Conservation (phyloP, 2,797 vertebrate genomes). For the Knipowitschia caucasica region DNA sequence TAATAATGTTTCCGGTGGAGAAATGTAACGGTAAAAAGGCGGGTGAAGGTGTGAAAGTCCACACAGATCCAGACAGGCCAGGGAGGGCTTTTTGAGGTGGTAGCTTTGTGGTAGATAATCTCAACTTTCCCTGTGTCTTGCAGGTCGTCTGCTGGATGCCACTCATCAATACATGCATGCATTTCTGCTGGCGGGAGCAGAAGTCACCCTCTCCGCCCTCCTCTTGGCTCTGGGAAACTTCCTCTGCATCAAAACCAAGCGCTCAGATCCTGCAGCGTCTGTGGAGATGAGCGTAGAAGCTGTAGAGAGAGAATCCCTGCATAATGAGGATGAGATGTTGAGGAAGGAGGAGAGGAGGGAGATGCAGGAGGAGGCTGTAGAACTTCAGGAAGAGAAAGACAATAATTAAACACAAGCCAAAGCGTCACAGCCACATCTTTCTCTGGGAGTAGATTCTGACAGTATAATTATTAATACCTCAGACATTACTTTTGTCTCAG, state of each 20-base stretch:
- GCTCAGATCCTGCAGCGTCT: conserved; percentile 54
- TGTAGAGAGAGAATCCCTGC: conserved; percentile 70
- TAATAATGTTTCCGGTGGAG: too few relatives aligned
- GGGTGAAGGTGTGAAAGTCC: background rate
- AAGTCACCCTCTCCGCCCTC: conserved; percentile 81
- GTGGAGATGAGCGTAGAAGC: conserved; percentile 52
- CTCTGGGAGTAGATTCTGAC: background rate
- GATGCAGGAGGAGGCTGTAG: background rate
- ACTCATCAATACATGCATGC: conserved; percentile 85
- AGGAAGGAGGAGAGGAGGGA: background rate
- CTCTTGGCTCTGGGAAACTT: conserved; percentile 81
- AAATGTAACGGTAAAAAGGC: too few relatives aligned
- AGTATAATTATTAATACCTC: too few relatives aligned
- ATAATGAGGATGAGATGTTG: conserved; percentile 17
- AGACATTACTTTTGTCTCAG: too few relatives aligned
- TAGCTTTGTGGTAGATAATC: background rate
- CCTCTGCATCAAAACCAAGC: conserved; percentile 78
- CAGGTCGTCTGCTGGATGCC: conserved; percentile 84
- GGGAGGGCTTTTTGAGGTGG: background rate
- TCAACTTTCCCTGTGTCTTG: background rate
- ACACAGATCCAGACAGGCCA: background rate
- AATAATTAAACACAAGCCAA: background rate
- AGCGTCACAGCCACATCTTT: background rate
- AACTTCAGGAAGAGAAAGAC: background rate
- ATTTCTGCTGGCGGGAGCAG: conserved; percentile 85